Evolutionary conservation across 2,113 vertebrate species (phyloP).

Genomic region (Porphyrio hochstetteri): DNA sequence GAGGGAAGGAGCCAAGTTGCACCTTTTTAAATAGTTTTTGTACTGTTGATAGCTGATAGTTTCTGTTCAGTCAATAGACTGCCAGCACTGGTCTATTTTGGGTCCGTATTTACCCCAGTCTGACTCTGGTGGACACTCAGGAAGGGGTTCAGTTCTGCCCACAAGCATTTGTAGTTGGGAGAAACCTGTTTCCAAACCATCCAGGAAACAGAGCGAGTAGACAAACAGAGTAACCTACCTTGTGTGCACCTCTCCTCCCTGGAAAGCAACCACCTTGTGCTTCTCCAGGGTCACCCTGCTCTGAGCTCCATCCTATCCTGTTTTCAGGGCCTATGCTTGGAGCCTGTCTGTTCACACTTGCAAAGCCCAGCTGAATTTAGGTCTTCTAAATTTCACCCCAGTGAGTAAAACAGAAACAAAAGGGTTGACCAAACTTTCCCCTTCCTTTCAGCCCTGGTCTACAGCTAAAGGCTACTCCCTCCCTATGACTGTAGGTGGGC

Average conservation of each 20-base stretch:
- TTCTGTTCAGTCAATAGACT: constrained; percentile 26
- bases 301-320: neutral
- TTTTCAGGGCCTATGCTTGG: neutral
- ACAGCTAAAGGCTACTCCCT: neutral
- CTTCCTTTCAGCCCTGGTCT: neutral
- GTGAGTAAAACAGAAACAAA: neutral
- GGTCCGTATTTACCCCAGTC: constrained; percentile 11
- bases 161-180: neutral
- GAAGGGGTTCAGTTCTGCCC: neutral
- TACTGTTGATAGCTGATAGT: constrained; percentile 23
- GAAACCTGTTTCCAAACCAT: neutral
- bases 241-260: neutral
- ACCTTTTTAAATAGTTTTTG: constrained; percentile 48
- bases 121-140: neutral
- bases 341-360: neutral
- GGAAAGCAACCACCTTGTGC: neutral
- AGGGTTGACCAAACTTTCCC: neutral
- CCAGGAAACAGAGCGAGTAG: neutral
- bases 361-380: constrained; percentile 20
- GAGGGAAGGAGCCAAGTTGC: neutral
- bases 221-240: neutral
- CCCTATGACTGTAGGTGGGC: neutral
- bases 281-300: neutral
- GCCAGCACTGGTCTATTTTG: constrained; percentile 34
- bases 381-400: neutral